Conservation (phyloP, 2,888 invertebrate species). For the Scaptomyza parva region DNA sequence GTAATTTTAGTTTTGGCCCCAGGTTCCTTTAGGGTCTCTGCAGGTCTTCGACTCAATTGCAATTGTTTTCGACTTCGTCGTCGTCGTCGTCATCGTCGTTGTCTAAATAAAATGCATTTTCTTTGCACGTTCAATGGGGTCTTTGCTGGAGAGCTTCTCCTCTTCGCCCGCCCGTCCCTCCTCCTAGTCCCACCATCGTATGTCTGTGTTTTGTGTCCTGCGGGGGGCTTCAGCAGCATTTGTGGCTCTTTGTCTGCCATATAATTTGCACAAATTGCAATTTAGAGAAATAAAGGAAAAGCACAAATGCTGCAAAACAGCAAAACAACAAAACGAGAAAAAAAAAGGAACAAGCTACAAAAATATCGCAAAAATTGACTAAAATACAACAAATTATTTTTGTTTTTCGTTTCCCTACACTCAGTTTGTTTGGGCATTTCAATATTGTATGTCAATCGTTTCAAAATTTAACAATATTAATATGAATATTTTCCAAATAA, state of each 20-base stretch:
- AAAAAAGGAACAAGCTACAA: slow-evolving; percentile 27
- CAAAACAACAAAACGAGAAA: slow-evolving; percentile 36
- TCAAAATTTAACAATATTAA: background rate
- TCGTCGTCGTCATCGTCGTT: slow-evolving; percentile 22
- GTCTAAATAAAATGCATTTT: slow-evolving; percentile 74
- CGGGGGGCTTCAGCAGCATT: slow-evolving; percentile 46
- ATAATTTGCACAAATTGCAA: slow-evolving; percentile 80
- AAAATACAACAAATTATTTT: slow-evolving; percentile 55
- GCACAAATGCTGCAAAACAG: slow-evolving; percentile 54
- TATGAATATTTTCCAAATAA: no score
- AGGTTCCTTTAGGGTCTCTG: slow-evolving; percentile 22
- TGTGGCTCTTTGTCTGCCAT: slow-evolving; percentile 72
- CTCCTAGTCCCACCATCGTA: background rate
- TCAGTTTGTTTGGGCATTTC: slow-evolving; percentile 9
- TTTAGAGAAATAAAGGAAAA: slow-evolving; percentile 77
- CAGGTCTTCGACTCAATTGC: slow-evolving; percentile 15
- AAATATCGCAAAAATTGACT: slow-evolving; percentile 44
- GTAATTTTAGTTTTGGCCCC: slow-evolving; percentile 58
- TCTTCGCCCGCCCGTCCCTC: no score
- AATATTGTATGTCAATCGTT: background rate
- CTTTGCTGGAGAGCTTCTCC: slow-evolving; percentile 14
- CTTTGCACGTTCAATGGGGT: slow-evolving; percentile 58
- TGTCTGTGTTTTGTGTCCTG: slow-evolving; percentile 5
- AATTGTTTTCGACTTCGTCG: slow-evolving; percentile 23
- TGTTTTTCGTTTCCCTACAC: slow-evolving; percentile 22